Conservation (phyloP, 2,888 invertebrate genomes). For the Bhutanitis thaidina region DNA sequence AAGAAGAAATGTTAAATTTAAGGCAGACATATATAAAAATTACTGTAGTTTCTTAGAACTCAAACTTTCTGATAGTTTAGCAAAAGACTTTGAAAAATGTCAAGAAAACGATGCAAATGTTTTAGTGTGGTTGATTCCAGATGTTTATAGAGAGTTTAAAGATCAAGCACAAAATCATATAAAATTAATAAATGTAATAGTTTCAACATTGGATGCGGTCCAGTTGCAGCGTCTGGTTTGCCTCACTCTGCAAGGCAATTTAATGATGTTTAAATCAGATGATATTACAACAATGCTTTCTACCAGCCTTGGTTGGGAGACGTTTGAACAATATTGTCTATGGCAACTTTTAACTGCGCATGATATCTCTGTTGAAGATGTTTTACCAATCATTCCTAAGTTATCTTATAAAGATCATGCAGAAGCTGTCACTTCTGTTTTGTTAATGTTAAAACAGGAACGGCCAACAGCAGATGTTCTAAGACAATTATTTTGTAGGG, state of each 20-base stretch:
- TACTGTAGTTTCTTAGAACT: constrained; percentile 90
- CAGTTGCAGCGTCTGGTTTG: constrained; percentile 95
- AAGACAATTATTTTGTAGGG: constrained; percentile 89
- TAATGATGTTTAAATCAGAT: constrained; percentile 90
- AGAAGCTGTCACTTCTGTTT: constrained; percentile 94
- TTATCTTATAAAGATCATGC: constrained; percentile 91
- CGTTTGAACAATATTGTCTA: constrained; percentile 97
- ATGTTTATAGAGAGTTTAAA: constrained; percentile 94
- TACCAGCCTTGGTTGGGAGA: constrained; percentile 96
- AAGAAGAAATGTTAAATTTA: constrained; percentile 84
- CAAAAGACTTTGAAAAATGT: constrained; percentile 91
- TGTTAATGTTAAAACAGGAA: constrained; percentile 95
- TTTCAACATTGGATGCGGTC: constrained; percentile 92
- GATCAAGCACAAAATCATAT: constrained; percentile 92
- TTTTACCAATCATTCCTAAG: constrained; percentile 87
- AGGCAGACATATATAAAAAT: constrained; percentile 92
- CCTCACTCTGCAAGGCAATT: constrained; percentile 92
- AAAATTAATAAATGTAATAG: constrained; percentile 92
- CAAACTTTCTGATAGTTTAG: constrained; percentile 86
- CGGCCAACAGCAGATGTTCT: constrained; percentile 92
- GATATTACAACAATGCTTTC: constrained; percentile 87
- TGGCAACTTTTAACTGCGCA: constrained; percentile 98
- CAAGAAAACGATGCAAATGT: constrained; percentile 93
- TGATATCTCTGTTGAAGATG: constrained; percentile 94
- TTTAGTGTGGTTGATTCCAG: constrained; percentile 95